Evolutionary conservation across 2,797 vertebrate genomes (phyloP).

Genomic region (Phalanger gymnotis): DNA sequence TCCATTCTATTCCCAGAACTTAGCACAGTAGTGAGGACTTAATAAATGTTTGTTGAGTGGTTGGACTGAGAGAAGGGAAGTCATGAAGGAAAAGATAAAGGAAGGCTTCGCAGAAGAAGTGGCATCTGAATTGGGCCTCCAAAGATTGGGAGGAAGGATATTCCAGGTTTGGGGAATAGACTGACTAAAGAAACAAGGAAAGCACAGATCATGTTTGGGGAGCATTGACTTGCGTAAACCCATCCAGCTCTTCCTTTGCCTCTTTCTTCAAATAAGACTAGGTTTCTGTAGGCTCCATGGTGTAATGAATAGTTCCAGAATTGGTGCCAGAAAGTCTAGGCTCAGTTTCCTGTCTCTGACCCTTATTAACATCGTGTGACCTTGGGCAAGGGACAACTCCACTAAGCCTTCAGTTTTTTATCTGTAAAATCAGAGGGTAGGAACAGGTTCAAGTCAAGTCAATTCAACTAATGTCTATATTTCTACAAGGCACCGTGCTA

Average conservation of each 20-base stretch:
- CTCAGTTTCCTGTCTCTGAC: background rate
- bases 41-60: background rate
- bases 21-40: background rate
- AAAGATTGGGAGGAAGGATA: background rate
- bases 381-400: background rate
- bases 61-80: background rate
- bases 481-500: background rate
- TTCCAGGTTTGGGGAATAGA: background rate
- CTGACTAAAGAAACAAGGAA: background rate
- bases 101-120: background rate
- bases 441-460: background rate
- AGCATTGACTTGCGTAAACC: background rate
- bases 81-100: background rate
- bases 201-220: background rate
- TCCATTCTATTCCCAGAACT: background rate
- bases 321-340: background rate
- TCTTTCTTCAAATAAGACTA: background rate
- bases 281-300: background rate
- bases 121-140: background rate
- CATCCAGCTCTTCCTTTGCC: background rate
- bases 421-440: background rate
- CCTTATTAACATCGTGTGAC: background rate
- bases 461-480: background rate
- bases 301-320: background rate
- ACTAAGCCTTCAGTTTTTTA: background rate